These are phyloP conservation scores for Morbakka virulenta DNA, from an alignment of 30 jellyfish, hydroid and myxozoan species.

Conservation along the genomic window DNA sequence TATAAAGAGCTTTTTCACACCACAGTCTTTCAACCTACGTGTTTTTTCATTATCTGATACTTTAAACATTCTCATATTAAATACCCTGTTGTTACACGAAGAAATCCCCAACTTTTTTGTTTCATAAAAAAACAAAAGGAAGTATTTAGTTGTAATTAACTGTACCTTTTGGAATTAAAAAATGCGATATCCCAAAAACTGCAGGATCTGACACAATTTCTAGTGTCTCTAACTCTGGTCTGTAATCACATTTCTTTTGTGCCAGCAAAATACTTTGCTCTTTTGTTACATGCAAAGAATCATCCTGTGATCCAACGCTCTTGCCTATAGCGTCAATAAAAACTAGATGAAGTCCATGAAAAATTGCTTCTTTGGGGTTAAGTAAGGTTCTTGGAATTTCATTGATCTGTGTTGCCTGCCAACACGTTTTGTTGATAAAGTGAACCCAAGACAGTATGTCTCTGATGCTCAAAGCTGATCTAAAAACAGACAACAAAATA, in stretches of 20 bases:
- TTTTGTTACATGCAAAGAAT: too few species aligned
- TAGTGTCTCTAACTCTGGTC: too few species aligned
- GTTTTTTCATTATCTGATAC: too few species aligned
- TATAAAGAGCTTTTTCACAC: too few species aligned
- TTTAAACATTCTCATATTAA: too few species aligned
- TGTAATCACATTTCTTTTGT: too few species aligned
- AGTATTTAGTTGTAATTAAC: neutral
- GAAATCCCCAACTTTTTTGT: too few species aligned
- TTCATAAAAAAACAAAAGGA: neutral
- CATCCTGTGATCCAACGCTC: too few species aligned
- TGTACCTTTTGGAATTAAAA: conserved; percentile 60
- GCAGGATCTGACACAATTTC: too few species aligned
- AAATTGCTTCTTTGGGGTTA: conserved; percentile 55
- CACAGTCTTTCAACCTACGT: too few species aligned
- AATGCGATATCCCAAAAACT: conserved; percentile 66
- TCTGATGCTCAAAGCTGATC: conserved; percentile 74
- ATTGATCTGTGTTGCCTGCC: neutral
- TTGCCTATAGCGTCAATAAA: conserved; percentile 91
- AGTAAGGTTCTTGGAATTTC: neutral
- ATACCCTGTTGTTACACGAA: too few species aligned
- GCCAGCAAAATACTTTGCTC: too few species aligned
- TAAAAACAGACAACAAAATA: conserved; percentile 6
- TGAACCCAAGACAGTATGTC: conserved; percentile 80
- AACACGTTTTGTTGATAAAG: conserved; percentile 56
- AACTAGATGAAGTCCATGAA: conserved; percentile 88